Conservation (phyloP, 2,797 vertebrate species). For the Hephaestus fuliginosus region DNA sequence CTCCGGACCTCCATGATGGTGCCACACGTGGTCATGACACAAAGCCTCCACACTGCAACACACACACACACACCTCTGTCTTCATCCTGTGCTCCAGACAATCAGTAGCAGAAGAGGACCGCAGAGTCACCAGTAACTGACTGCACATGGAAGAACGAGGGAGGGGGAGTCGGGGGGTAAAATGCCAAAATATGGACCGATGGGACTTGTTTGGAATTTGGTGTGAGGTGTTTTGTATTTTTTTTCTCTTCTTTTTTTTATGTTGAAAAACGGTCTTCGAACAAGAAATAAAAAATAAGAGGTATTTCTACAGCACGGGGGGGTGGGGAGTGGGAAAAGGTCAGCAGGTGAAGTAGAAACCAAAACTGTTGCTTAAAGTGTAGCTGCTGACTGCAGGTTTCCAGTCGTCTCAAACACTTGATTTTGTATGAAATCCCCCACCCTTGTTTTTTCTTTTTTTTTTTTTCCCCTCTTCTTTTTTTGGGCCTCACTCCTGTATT, state of each 20-base stretch:
- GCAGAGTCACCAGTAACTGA: neutral
- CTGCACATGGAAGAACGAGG: neutral
- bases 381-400: conserved; percentile 87
- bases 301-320: conserved; percentile 37
- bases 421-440: conserved; percentile 50
- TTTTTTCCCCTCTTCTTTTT: neutral
- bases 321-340: conserved; percentile 18
- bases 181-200: conserved; percentile 28
- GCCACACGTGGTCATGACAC: neutral
- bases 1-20: conserved; percentile 35
- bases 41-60: conserved; percentile 8
- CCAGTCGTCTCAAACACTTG: conserved; percentile 78
- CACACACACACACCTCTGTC: neutral
- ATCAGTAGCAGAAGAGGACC: conserved; percentile 50
- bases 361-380: conserved; percentile 76
- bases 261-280: conserved; percentile 74
- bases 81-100: conserved; percentile 51
- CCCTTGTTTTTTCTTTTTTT: neutral
- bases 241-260: conserved; percentile 14
- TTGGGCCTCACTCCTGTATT: conserved; percentile 66
- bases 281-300: conserved; percentile 34
- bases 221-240: conserved; percentile 58
- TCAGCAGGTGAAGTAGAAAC: conserved; percentile 65
- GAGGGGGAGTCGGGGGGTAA: neutral
- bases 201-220: conserved; percentile 40